Evolutionary conservation across 2,888 invertebrate genomes (phyloP).

Genomic region (Acrocera orbiculus): DNA sequence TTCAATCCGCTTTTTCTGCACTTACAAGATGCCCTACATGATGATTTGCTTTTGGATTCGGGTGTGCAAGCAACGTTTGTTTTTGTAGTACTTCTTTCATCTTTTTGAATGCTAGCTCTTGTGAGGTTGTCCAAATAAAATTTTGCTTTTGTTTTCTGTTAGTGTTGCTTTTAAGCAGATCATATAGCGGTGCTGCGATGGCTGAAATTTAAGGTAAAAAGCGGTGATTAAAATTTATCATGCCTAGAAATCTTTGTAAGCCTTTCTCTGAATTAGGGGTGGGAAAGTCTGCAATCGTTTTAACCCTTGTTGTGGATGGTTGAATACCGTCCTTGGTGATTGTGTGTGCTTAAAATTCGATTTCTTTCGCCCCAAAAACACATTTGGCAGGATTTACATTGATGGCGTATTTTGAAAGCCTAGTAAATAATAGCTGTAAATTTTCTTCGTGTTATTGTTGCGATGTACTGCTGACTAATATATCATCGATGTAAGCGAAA

Average conservation of each 20-base stretch:
- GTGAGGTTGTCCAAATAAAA: background rate
- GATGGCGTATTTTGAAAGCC: slow-evolving; percentile 12
- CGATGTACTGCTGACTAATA: slow-evolving; percentile 12
- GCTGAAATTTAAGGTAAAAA: background rate
- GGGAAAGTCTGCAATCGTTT: slow-evolving; percentile 1
- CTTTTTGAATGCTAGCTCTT: background rate
- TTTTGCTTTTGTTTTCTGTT: background rate
- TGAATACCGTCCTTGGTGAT: slow-evolving; percentile 1
- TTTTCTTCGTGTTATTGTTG: slow-evolving; percentile 11
- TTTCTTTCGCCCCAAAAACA: background rate
- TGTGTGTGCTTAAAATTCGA: slow-evolving; percentile 1
- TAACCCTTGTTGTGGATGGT: background rate
- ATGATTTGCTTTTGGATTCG: slow-evolving; percentile 3
- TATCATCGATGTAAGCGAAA: slow-evolving; percentile 16
- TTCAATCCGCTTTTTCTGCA: too few relatives aligned
- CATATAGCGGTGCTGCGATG: background rate
- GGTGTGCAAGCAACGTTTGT: slow-evolving; percentile 2
- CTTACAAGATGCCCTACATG: too few relatives aligned
- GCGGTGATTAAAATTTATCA: background rate
- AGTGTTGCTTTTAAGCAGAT: background rate
- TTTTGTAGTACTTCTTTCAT: slow-evolving; percentile 2
- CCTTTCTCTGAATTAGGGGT: background rate
- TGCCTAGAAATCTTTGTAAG: background rate
- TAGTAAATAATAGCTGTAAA: slow-evolving; percentile 8
- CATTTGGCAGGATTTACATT: slow-evolving; percentile 12